Percentiles rank a stretch among this genome's conserved stretches.
These are phyloP conservation scores for Neoitamus cyanurus DNA, from an alignment of 2,888 invertebrate genomes.

Conservation along the genomic window DNA sequence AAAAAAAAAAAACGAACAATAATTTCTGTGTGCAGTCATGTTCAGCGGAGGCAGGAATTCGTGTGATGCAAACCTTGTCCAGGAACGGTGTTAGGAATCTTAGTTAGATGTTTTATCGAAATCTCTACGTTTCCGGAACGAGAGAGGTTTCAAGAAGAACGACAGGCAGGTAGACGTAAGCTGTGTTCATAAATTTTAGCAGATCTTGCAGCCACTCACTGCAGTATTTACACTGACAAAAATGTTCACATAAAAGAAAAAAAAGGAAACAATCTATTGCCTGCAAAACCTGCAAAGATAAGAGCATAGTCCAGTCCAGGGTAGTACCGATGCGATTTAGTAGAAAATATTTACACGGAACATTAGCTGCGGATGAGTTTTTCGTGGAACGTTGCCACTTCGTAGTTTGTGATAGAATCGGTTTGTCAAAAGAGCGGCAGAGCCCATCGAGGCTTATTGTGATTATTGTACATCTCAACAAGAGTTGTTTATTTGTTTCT, in stretches of 20 bases:
- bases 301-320: background rate
- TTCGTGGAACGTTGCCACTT: background rate
- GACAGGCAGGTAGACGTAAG: slow-evolving; percentile 1
- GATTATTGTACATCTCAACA: background rate
- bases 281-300: slow-evolving; percentile 20
- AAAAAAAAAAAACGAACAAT: slow-evolving; percentile 29
- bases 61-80: slow-evolving; percentile 39
- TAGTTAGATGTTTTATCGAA: slow-evolving; percentile 1
- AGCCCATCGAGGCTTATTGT: background rate
- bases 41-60: slow-evolving; percentile 16
- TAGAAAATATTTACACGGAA: background rate
- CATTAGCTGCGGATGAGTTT: background rate
- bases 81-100: slow-evolving; percentile 11
- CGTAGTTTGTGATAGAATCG: background rate
- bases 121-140: background rate
- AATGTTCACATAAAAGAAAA: background rate
- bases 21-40: slow-evolving; percentile 36
- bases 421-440: background rate
- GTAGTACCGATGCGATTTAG: slow-evolving; percentile 3
- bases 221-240: slow-evolving; percentile 10
- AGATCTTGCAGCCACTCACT: slow-evolving; percentile 29
- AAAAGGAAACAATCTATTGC: background rate
- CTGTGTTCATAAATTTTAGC: slow-evolving; percentile 36
- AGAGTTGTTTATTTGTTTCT: background rate
- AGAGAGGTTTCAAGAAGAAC: background rate